These are phyloP conservation scores for Poecilia wingei DNA, from an alignment of 2,797 vertebrate species.

Conservation along the genomic window DNA sequence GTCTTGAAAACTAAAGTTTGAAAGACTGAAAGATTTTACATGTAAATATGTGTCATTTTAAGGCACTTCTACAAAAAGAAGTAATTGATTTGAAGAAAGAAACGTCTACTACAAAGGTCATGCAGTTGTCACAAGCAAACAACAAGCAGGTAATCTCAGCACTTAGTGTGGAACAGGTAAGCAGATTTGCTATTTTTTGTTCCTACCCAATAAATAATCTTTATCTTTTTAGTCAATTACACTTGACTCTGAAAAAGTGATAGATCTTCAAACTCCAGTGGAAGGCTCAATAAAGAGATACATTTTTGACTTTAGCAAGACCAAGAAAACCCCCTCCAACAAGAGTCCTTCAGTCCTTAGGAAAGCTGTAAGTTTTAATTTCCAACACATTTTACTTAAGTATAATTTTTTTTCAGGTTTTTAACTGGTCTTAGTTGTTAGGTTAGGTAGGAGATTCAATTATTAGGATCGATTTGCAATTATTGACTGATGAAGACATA, in stretches of 20 bases:
- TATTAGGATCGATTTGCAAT: neutral
- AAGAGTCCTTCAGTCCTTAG: conserved; percentile 35
- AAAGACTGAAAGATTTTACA: conserved; percentile 6
- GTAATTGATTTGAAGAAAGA: conserved; percentile 60
- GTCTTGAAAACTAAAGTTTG: neutral
- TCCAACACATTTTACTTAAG: neutral
- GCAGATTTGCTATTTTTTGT: neutral
- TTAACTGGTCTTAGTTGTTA: neutral
- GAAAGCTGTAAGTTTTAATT: conserved; percentile 67
- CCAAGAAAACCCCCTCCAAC: conserved; percentile 41
- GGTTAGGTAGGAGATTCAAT: neutral
- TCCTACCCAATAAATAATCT: neutral
- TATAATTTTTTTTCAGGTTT: neutral
- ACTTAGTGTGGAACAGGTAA: neutral
- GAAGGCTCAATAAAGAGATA: conserved; percentile 31
- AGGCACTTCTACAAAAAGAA: conserved; percentile 65
- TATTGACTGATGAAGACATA: neutral
- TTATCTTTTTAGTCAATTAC: conserved; percentile 39
- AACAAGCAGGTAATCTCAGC: conserved; percentile 40
- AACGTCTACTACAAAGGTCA: conserved; percentile 48
- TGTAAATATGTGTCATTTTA: conserved; percentile 13
- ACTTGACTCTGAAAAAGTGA: conserved; percentile 19
- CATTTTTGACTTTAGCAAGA: conserved; percentile 56
- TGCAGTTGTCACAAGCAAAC: conserved; percentile 32
- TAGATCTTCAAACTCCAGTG: conserved; percentile 38